Conservation (phyloP, 2,888 invertebrate species). For the Polietes domitor region DNA sequence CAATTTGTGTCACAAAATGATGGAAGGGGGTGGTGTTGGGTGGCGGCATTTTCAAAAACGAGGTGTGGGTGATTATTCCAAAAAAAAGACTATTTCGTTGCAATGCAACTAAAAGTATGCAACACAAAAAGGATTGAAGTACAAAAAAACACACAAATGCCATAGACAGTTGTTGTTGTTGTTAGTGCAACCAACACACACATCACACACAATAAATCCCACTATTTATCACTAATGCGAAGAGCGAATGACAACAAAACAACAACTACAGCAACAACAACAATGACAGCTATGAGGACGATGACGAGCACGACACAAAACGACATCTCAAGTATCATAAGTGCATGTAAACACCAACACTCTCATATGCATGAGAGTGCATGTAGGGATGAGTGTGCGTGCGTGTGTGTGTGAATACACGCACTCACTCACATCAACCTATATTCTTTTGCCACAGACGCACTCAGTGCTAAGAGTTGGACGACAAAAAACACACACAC, state of each 20-base stretch:
- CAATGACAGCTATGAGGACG: neutral
- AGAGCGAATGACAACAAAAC: neutral
- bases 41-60: neutral
- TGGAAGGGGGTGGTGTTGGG: neutral
- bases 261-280: neutral
- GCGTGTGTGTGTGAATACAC: neutral
- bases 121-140: neutral
- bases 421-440: neutral
- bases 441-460: neutral
- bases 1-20: neutral
- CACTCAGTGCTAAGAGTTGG: neutral
- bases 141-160: neutral
- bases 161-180: neutral
- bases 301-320: slow-evolving; percentile 1
- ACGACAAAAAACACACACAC: neutral
- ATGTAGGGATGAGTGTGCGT: neutral
- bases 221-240: neutral
- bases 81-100: neutral
- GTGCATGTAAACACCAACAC: slow-evolving; percentile 52
- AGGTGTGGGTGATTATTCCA: neutral
- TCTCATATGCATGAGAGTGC: slow-evolving; percentile 12
- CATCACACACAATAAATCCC: neutral
- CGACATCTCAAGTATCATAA: slow-evolving; percentile 45
- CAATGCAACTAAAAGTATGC: slow-evolving; percentile 21
- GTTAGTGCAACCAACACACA: neutral